These are phyloP conservation scores for Epinephelus coioides DNA, from an alignment of 2,797 vertebrate genomes.

Conservation along the genomic window DNA sequence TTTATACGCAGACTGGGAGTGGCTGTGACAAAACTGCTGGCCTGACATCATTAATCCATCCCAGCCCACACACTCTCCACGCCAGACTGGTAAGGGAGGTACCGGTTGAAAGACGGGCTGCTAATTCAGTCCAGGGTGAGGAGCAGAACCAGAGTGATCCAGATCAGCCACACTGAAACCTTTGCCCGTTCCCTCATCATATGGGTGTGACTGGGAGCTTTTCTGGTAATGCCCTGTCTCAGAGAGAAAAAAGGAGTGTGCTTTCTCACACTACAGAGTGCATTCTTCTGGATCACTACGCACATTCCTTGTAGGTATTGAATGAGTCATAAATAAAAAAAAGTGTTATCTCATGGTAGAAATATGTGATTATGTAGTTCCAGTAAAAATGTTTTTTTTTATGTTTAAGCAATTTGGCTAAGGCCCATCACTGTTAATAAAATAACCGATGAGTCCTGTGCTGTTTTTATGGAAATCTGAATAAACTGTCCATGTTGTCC, in stretches of 20 bases:
- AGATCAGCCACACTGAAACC: slow-evolving; percentile 57
- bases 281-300: slow-evolving; percentile 16
- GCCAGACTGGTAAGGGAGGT: slow-evolving; percentile 71
- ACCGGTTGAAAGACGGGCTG: slow-evolving; percentile 49
- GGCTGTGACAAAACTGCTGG: slow-evolving; percentile 65
- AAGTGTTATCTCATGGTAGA: not conserved
- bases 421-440: not conserved
- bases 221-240: slow-evolving; percentile 41
- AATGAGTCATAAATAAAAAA: not conserved
- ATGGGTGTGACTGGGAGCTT: slow-evolving; percentile 61
- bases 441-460: not conserved
- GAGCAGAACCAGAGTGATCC: slow-evolving; percentile 69
- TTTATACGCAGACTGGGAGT: slow-evolving; percentile 76
- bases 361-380: not conserved
- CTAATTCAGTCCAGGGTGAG: slow-evolving; percentile 67
- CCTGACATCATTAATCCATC: slow-evolving; percentile 77
- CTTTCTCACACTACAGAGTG: slow-evolving; percentile 31
- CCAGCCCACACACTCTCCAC: slow-evolving; percentile 67
- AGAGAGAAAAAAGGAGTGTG: slow-evolving; percentile 29
- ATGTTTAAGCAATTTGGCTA: not conserved
- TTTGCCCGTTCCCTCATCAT: slow-evolving; percentile 32
- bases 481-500: not conserved
- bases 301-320: slow-evolving; percentile 30
- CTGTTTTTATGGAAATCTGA: not conserved
- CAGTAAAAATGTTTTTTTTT: not conserved